Conservation (phyloP, 2,888 invertebrate species). For the Apotomis turbidana region DNA sequence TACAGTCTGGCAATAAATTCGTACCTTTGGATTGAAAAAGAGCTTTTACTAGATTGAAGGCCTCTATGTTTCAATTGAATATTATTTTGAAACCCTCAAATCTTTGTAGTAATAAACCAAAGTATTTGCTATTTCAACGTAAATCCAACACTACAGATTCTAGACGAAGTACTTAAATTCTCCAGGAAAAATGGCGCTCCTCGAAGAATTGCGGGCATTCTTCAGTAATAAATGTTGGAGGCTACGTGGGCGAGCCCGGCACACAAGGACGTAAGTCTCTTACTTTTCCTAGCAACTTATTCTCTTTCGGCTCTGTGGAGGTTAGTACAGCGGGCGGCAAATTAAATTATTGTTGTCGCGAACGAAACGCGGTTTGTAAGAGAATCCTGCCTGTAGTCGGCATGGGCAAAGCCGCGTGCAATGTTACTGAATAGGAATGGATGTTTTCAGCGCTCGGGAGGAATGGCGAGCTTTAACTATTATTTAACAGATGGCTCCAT, state of each 20-base stretch:
- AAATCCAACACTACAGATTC: slow-evolving; percentile 11
- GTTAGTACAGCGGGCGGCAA: slow-evolving; percentile 12
- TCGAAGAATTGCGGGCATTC: slow-evolving; percentile 19
- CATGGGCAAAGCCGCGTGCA: not conserved
- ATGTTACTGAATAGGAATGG: not conserved
- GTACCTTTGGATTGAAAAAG: too few species aligned
- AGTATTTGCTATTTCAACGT: not conserved
- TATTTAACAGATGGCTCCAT: too few species aligned
- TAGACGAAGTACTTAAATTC: slow-evolving; percentile 7
- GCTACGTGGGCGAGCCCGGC: slow-evolving; percentile 12
- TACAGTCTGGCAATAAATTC: too few species aligned
- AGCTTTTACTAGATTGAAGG: too few species aligned
- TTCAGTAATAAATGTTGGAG: slow-evolving; percentile 20
- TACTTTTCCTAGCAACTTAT: not conserved
- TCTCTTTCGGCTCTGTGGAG: not conserved
- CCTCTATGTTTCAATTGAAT: too few species aligned
- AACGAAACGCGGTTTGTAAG: slow-evolving; percentile 8
- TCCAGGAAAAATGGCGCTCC: slow-evolving; percentile 16
- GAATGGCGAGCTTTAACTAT: too few species aligned
- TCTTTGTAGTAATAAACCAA: not conserved
- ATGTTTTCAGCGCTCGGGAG: too few species aligned
- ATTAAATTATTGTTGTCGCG: slow-evolving; percentile 24
- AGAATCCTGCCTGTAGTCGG: slow-evolving; percentile 1
- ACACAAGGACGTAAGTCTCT: not conserved
- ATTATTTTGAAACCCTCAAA: too few species aligned